Percentiles rank a stretch among this genome's conserved stretches.
Conservation (phyloP, 2,888 invertebrate genomes). For the Malthinus seriepunctatus region DNA sequence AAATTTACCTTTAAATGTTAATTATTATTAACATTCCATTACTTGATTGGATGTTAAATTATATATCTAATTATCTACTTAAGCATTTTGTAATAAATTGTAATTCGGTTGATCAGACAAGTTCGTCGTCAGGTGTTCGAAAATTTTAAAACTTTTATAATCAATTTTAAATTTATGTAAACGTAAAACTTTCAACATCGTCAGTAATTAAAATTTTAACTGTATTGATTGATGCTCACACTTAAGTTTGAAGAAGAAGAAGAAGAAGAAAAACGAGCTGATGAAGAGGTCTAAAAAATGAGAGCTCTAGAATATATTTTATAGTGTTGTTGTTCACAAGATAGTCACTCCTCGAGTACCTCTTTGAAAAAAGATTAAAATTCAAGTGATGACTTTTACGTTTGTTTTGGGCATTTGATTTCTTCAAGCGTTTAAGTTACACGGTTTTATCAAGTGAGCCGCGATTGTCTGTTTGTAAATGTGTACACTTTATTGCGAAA, state of each 20-base stretch:
- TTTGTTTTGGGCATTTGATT: slow-evolving; percentile 31
- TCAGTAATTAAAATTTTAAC: slow-evolving; percentile 4
- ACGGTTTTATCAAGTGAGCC: no score
- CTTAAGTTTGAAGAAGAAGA: background rate
- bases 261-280: no score
- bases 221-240: background rate
- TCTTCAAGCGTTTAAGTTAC: no score
- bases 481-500: no score
- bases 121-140: background rate
- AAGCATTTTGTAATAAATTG: slow-evolving; percentile 3
- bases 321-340: no score
- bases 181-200: background rate
- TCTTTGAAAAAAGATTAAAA: background rate
- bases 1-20: background rate
- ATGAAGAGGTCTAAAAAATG: no score
- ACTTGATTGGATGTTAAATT: background rate
- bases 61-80: background rate
- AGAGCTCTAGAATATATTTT: no score
- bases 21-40: background rate
- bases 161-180: slow-evolving; percentile 7
- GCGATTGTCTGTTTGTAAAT: no score
- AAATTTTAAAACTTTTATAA: background rate
- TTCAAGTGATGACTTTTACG: slow-evolving; percentile 35
- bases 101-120: background rate
- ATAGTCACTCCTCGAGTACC: no score